Percentiles rank a stretch among this genome's conserved stretches.
These are phyloP conservation scores for Polypterus bichir DNA, from an alignment of 2,113 vertebrate species.

Conservation along the genomic window DNA sequence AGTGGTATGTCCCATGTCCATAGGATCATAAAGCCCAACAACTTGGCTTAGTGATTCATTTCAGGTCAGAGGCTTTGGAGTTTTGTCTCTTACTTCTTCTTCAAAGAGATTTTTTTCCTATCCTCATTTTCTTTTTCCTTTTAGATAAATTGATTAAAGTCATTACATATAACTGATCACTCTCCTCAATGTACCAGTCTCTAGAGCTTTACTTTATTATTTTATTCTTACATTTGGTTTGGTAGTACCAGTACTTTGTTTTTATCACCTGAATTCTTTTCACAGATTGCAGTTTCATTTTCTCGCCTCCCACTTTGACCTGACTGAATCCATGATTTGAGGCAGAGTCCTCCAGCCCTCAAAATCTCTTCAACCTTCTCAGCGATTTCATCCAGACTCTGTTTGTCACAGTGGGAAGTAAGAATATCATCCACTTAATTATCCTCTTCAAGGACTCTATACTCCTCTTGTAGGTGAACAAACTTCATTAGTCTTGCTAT, in stretches of 20 bases:
- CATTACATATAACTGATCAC: conserved; percentile 9
- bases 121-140: conserved; percentile 11
- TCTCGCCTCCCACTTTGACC: conserved; percentile 14
- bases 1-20: conserved; percentile 17
- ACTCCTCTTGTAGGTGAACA: too few species aligned
- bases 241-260: neutral
- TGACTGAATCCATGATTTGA: conserved; percentile 16
- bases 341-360: conserved; percentile 14
- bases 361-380: conserved; percentile 12
- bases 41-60: conserved; percentile 18
- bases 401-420: conserved; percentile 9
- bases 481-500: too few species aligned
- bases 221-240: conserved; percentile 14
- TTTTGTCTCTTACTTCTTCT: conserved; percentile 6
- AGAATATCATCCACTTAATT: conserved; percentile 19
- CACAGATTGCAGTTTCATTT: neutral
- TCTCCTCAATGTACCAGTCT: conserved; percentile 11
- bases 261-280: neutral
- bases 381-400: neutral
- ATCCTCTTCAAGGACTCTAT: conserved; percentile 13
- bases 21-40: conserved; percentile 8
- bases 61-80: conserved; percentile 8
- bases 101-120: neutral
- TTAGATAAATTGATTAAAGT: conserved; percentile 16
- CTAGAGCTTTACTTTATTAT: conserved; percentile 18